These are phyloP conservation scores for Drosophila pegasa DNA, from an alignment of 2,888 invertebrate species.

Conservation along the genomic window DNA sequence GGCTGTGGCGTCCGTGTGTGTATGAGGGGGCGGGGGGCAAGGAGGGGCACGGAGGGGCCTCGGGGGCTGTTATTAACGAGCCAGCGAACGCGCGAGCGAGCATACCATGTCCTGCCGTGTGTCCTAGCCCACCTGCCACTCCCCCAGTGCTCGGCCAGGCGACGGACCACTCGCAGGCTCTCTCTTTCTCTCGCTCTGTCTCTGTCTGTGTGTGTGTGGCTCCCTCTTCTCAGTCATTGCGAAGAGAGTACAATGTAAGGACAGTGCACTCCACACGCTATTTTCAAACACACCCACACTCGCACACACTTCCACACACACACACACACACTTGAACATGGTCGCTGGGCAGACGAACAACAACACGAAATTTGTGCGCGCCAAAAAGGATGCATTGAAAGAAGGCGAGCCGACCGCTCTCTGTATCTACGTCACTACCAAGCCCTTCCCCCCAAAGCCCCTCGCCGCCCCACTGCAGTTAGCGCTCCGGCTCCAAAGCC, in stretches of 20 bases:
- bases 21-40: background rate
- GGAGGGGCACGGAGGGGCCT: conserved; percentile 17
- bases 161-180: conserved; percentile 1
- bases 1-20: conserved; percentile 9
- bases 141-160: background rate
- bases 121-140: conserved; percentile 20
- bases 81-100: conserved; percentile 67
- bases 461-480: background rate
- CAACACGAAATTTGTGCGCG: conserved; percentile 65
- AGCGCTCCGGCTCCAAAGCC: conserved; percentile 35
- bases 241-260: conserved; percentile 70
- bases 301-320: conserved; percentile 29
- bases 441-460: background rate
- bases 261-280: conserved; percentile 74
- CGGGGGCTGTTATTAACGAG: conserved; percentile 78
- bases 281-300: conserved; percentile 47
- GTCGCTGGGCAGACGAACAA: conserved; percentile 42
- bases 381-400: conserved; percentile 78
- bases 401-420: conserved; percentile 55
- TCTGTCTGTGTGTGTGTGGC: conserved; percentile 16
- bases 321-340: conserved; percentile 30
- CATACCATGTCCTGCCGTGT: conserved; percentile 61
- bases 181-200: background rate
- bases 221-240: conserved; percentile 29
- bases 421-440: conserved; percentile 8